Conservation (phyloP, 2,888 invertebrate species). For the Lycaena phlaeas region DNA sequence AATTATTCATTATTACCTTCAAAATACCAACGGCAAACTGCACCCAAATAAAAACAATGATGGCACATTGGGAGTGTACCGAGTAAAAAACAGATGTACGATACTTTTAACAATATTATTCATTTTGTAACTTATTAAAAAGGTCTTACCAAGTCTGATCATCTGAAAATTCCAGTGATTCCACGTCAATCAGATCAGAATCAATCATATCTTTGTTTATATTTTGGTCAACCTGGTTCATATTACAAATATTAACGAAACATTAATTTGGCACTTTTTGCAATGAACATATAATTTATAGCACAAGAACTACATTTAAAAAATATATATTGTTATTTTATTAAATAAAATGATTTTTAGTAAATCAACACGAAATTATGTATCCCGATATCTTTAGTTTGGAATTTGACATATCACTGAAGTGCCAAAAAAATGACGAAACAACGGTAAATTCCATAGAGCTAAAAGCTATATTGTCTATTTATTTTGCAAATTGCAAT, state of each 20-base stretch:
- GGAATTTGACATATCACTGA: conserved; percentile 61
- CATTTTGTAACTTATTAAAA: too few relatives aligned
- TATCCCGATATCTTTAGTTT: conserved; percentile 59
- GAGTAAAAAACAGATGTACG: too few relatives aligned
- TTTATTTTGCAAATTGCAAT: background rate
- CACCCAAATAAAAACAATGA: too few relatives aligned
- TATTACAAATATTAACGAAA: conserved; percentile 48
- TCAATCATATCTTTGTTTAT: conserved; percentile 72
- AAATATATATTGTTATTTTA: conserved; percentile 37
- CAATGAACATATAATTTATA: conserved; percentile 55
- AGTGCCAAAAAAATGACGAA: conserved; percentile 42
- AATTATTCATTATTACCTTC: too few relatives aligned
- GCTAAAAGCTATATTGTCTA: conserved; percentile 22
- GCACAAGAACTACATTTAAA: conserved; percentile 51
- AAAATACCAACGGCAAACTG: too few relatives aligned
- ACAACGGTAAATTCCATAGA: conserved; percentile 53
- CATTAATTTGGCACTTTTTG: conserved; percentile 68
- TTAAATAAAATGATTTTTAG: conserved; percentile 47
- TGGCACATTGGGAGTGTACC: too few relatives aligned
- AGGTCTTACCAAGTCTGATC: conserved; percentile 74
- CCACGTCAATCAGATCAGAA: conserved; percentile 72
- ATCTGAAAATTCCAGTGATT: conserved; percentile 68
- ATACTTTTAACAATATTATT: too few relatives aligned
- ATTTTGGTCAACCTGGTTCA: conserved; percentile 67
- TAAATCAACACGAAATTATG: conserved; percentile 56